A percentile compares a stretch with the other conserved stretches of the same genome.
Evolutionary conservation across 2,888 invertebrate species (phyloP).

Genomic region (Eucriotettix oculatus): DNA sequence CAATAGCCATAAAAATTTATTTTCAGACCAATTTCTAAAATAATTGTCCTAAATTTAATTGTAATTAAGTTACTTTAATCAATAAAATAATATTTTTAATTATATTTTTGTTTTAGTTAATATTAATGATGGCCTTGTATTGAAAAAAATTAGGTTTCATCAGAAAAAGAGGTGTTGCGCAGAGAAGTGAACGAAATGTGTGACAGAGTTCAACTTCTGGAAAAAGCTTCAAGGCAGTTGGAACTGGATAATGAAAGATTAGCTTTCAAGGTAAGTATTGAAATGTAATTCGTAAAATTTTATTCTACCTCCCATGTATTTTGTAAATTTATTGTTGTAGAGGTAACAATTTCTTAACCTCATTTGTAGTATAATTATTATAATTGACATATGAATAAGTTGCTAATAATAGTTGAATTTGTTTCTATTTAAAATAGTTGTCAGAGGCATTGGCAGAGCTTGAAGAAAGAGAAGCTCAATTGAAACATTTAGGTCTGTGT

Average conservation of each 20-base stretch:
- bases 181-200: constrained; percentile 26
- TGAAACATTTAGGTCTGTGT: constrained; percentile 17
- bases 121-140: neutral
- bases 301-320: no score
- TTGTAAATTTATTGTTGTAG: no score
- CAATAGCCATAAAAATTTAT: no score
- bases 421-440: constrained; percentile 15
- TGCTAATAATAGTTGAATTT: neutral
- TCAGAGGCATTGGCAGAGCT: constrained; percentile 21
- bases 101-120: no score
- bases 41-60: no score
- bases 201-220: constrained; percentile 22
- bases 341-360: no score
- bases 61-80: no score
- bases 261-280: constrained; percentile 21
- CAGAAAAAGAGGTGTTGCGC: constrained; percentile 22
- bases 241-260: constrained; percentile 26
- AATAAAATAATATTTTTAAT: no score
- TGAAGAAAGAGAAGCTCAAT: constrained; percentile 21
- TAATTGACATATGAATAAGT: no score
- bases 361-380: no score
- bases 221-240: constrained; percentile 22
- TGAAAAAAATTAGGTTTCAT: constrained; percentile 17
- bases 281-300: no score
- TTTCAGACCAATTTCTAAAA: no score